Percentiles rank a stretch among this genome's conserved stretches.
phyloP scores from a whole-genome alignment of 2,797 vertebrate species.

The Eutrigla gurnardus region DNA sequence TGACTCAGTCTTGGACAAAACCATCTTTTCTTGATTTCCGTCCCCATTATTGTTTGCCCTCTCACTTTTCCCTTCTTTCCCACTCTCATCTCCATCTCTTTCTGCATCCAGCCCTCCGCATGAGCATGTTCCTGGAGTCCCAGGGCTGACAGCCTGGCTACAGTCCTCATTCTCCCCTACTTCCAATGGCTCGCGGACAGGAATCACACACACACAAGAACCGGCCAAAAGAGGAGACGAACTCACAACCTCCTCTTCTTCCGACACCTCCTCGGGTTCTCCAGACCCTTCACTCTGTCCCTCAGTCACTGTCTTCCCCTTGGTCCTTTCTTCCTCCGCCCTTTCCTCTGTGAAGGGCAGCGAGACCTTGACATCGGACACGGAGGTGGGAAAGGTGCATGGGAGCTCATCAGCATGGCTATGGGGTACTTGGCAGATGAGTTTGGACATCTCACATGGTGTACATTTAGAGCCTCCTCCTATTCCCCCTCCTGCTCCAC shows the following conservation, averaged over 20 bases:
- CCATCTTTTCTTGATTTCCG: conserved; percentile 30
- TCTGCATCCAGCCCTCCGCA: conserved; percentile 74
- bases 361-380: conserved; percentile 49
- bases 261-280: conserved; percentile 77
- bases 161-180: conserved; percentile 94
- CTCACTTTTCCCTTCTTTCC: conserved; percentile 49
- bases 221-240: conserved; percentile 66
- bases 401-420: conserved; percentile 53
- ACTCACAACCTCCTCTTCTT: conserved; percentile 63
- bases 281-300: conserved; percentile 58
- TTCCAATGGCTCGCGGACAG: conserved; percentile 88
- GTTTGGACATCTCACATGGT: conserved; percentile 79
- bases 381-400: conserved; percentile 59
- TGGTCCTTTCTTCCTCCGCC: conserved; percentile 25
- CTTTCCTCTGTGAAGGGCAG: conserved; percentile 45
- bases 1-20: conserved; percentile 41
- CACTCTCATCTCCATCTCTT: conserved; percentile 52
- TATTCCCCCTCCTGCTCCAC: conserved; percentile 59
- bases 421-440: conserved; percentile 73
- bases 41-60: neutral
- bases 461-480: conserved; percentile 59
- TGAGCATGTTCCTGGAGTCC: conserved; percentile 75
- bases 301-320: conserved; percentile 14
- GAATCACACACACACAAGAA: conserved; percentile 77
- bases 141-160: conserved; percentile 89